Conservation (phyloP, 2,797 vertebrate genomes). For the Pyrocephalus nanus region DNA sequence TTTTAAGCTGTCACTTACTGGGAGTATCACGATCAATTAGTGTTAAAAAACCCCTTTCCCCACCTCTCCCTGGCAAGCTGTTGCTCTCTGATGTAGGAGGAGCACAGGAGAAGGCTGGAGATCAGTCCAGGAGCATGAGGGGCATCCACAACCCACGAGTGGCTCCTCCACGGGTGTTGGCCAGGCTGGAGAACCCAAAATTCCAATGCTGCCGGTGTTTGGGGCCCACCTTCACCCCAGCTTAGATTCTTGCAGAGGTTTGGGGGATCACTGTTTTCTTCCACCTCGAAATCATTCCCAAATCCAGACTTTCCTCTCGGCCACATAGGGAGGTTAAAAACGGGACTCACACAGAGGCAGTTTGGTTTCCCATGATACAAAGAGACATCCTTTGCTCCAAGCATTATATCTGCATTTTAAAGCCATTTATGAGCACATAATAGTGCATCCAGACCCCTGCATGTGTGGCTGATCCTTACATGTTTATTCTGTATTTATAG, state of each 20-base stretch:
- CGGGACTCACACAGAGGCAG: rapidly evolving
- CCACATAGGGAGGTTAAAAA: not conserved
- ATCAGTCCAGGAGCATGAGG: rapidly evolving
- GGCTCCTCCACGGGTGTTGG: rapidly evolving
- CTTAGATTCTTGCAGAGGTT: not conserved
- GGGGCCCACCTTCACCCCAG: not conserved
- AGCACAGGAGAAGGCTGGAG: not conserved
- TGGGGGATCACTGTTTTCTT: not conserved
- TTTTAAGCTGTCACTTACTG: slow-evolving; percentile 19
- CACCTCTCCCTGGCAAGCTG: not conserved
- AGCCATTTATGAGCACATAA: not conserved
- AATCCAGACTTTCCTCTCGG: not conserved
- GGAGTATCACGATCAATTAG: not conserved
- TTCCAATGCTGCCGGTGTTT: not conserved
- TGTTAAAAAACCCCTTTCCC: not conserved
- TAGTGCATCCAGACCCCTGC: not conserved
- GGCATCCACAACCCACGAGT: rapidly evolving
- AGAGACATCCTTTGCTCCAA: not conserved
- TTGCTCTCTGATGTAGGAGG: not conserved
- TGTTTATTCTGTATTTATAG: slow-evolving; percentile 35
- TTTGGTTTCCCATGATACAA: not conserved
- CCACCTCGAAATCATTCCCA: not conserved
- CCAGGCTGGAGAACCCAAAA: not conserved
- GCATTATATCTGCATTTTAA: not conserved
- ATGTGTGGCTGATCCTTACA: not conserved